phyloP scores from a whole-genome alignment of 1,140 invertebrate genomes.

The Monomorium pharaonis region DNA sequence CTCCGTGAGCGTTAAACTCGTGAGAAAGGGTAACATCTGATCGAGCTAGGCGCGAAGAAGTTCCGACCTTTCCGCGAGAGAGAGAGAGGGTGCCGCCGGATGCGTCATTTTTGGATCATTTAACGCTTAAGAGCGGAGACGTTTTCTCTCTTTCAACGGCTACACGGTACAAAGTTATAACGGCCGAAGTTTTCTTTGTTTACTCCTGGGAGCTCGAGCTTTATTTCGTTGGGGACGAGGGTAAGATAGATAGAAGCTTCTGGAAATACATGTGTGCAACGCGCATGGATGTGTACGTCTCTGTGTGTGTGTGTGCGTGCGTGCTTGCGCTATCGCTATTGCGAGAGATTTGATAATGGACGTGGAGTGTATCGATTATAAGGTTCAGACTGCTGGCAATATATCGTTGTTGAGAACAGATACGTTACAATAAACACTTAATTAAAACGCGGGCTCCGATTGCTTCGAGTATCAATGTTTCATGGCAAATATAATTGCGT shows the following conservation, averaged over 20 bases:
- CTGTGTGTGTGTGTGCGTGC: background rate
- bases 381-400: background rate
- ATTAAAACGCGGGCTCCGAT: background rate
- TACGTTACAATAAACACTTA: background rate
- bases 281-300: background rate
- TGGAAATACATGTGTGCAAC: background rate
- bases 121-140: conserved; percentile 1
- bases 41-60: background rate
- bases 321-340: background rate
- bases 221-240: conserved; percentile 41
- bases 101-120: background rate
- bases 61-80: background rate
- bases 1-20: background rate
- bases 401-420: background rate
- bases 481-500: background rate
- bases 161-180: conserved; percentile 41
- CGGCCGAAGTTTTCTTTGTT: conserved; percentile 48
- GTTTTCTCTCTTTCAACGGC: background rate
- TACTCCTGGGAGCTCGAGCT: conserved; percentile 13
- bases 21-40: background rate
- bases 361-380: conserved; percentile 41
- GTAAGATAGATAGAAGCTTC: conserved; percentile 35
- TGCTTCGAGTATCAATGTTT: background rate
- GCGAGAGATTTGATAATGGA: conserved; percentile 46
- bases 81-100: too few relatives aligned